A percentile compares a stretch with the other conserved stretches of the same genome.
Evolutionary conservation across 2,888 invertebrate species (phyloP).

Genomic region (Ptychoptera albimana): DNA sequence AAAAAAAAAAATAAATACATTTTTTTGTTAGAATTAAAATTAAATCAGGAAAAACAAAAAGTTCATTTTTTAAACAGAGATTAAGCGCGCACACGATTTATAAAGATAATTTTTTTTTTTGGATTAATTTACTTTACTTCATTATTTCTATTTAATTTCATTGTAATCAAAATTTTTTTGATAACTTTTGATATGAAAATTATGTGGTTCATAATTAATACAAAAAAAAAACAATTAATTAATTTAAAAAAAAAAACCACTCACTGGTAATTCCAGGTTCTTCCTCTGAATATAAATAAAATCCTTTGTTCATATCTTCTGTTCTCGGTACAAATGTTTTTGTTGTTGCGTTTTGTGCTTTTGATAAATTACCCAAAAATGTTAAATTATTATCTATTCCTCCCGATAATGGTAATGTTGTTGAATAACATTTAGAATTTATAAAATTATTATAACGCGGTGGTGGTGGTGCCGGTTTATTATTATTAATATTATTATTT

Average conservation of each 20-base stretch:
- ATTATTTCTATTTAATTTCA: no score
- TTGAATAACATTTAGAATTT: conserved; percentile 3
- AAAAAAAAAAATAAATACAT: no score
- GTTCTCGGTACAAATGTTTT: conserved; percentile 67
- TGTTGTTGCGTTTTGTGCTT: conserved; percentile 32
- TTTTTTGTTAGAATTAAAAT: no score
- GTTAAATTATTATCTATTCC: conserved; percentile 10
- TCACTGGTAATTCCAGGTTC: conserved; percentile 72
- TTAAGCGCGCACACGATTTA: no score
- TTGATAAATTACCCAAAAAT: conserved; percentile 15
- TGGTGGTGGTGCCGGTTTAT: background rate
- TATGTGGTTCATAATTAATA: no score
- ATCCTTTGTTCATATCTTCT: conserved; percentile 89
- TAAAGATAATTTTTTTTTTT: no score
- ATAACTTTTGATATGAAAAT: no score
- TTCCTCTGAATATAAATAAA: conserved; percentile 74
- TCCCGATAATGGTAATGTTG: conserved; percentile 6
- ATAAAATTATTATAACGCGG: conserved; percentile 7
- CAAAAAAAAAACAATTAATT: no score
- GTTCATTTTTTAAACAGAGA: no score
- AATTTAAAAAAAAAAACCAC: conserved; percentile 27
- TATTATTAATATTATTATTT: conserved; percentile 4
- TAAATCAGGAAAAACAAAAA: no score
- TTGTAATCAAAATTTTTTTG: no score
- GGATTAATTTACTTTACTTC: no score